Evolutionary conservation across 2,113 vertebrate species (phyloP).

Genomic region (Marcusenius ussheri): DNA sequence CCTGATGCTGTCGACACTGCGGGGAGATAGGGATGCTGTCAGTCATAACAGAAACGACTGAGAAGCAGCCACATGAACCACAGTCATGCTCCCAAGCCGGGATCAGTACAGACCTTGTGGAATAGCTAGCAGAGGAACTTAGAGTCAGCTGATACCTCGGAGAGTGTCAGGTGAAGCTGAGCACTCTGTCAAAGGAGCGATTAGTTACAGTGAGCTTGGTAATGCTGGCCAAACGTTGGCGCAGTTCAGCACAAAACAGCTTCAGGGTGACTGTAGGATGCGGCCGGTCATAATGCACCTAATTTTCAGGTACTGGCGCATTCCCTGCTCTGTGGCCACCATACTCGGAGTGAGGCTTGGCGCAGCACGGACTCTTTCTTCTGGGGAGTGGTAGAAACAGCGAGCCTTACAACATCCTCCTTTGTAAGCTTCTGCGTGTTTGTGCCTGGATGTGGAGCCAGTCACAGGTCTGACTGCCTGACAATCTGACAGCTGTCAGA

Average conservation of each 20-base stretch:
- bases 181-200: too few species aligned
- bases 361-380: background rate
- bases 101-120: background rate
- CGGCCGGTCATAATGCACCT: background rate
- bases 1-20: background rate
- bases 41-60: background rate
- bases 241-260: background rate
- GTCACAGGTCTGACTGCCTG: background rate
- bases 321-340: background rate
- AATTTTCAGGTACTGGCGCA: background rate
- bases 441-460: background rate
- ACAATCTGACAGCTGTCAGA: background rate
- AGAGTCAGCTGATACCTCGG: background rate
- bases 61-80: background rate
- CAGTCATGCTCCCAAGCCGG: background rate
- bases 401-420: too few species aligned
- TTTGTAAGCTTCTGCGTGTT: background rate
- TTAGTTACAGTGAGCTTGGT: background rate
- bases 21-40: background rate
- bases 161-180: background rate
- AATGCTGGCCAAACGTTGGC: background rate
- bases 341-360: background rate
- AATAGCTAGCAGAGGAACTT: background rate
- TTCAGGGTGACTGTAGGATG: background rate
- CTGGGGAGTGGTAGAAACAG: background rate